Evolutionary conservation across 37 sponge, comb jelly and placozoan genomes (phyloP).

Genomic region (Chondrosia reniformis): DNA sequence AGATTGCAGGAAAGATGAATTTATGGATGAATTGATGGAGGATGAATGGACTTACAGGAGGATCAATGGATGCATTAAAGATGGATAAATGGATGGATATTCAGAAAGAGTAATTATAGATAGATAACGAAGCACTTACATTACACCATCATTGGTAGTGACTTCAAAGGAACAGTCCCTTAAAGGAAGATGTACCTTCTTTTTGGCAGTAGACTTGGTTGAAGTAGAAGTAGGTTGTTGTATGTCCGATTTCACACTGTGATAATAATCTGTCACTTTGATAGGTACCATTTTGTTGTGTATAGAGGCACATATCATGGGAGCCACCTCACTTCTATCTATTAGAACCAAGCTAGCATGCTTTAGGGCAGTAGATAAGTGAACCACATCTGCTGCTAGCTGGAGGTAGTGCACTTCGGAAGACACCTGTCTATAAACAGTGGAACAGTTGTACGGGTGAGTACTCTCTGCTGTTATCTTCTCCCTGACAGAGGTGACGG

Average conservation of each 20-base stretch:
- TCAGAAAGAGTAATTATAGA: background rate
- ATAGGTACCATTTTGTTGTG: background rate
- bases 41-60: background rate
- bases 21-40: background rate
- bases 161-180: conserved; percentile 63
- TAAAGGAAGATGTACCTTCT: conserved; percentile 18
- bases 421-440: conserved; percentile 27
- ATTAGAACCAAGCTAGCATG: conserved; percentile 1
- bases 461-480: background rate
- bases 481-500: conserved; percentile 23
- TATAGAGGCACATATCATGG: background rate
- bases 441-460: conserved; percentile 27
- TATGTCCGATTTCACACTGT: background rate
- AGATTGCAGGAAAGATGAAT: background rate
- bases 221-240: background rate
- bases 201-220: background rate
- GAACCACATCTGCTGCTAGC: background rate
- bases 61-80: background rate
- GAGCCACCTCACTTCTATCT: background rate
- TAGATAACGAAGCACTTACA: background rate
- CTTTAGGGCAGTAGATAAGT: background rate
- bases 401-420: conserved; percentile 48
- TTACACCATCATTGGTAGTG: conserved; percentile 10
- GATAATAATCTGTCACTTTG: conserved; percentile 9
- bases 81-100: background rate